phyloP scores from a whole-genome alignment of 2,797 vertebrate species.

The Lepus oiostolus region DNA sequence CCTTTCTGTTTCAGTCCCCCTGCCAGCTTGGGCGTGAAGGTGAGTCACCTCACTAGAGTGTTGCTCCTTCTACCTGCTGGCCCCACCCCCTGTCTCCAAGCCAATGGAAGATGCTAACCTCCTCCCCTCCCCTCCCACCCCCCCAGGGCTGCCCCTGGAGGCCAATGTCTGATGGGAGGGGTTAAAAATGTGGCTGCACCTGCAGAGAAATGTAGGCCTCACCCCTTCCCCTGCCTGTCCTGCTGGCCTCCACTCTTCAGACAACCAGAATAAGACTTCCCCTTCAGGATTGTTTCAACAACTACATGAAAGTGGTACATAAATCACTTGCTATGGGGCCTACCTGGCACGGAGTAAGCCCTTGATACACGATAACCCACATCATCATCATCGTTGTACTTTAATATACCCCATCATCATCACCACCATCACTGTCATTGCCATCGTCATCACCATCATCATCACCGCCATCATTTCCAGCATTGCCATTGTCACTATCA shows the following conservation, averaged over 20 bases:
- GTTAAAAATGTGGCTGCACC: rapidly evolving
- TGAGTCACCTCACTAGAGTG: not conserved
- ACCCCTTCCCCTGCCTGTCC: not conserved
- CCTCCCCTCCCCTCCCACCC: not conserved
- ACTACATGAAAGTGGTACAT: not conserved
- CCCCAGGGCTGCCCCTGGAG: rapidly evolving
- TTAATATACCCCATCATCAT: not conserved
- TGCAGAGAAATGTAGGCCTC: rapidly evolving
- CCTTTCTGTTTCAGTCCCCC: not conserved
- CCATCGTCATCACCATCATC: not conserved
- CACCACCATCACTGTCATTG: too few relatives aligned
- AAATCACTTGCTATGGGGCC: not conserved
- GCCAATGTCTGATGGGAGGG: rapidly evolving
- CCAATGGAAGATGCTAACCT: rapidly evolving
- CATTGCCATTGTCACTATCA: not conserved
- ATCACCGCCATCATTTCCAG: not conserved
- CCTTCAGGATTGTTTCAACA: not conserved
- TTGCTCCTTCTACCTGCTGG: not conserved
- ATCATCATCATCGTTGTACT: too few relatives aligned
- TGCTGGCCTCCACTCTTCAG: conserved; percentile 20
- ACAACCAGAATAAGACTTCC: not conserved
- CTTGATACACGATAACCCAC: not conserved
- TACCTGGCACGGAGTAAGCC: not conserved
- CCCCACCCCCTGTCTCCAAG: not conserved
- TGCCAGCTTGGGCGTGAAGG: not conserved